Evolutionary conservation across 1,140 invertebrate species (phyloP).

Genomic region (Leptinotarsa lineolata): DNA sequence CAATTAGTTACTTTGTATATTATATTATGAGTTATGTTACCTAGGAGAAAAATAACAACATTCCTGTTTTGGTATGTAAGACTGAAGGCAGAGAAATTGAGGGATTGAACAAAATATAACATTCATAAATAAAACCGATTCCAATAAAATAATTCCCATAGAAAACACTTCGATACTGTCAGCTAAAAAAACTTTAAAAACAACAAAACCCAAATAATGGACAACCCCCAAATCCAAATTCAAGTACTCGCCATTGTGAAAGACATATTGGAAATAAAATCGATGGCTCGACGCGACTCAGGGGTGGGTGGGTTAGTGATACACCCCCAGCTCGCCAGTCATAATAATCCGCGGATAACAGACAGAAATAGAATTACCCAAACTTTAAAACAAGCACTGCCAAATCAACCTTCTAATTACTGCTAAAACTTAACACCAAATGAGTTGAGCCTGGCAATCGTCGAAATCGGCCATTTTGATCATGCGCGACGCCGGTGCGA

Average conservation of each 20-base stretch:
- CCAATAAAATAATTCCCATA: too few relatives aligned
- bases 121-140: too few relatives aligned
- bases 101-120: too few relatives aligned
- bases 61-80: too few relatives aligned
- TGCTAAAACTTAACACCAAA: conserved; percentile 38
- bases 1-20: too few relatives aligned
- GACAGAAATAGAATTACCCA: conserved; percentile 21
- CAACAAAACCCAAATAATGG: too few relatives aligned
- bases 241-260: conserved; percentile 36
- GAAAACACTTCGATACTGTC: too few relatives aligned
- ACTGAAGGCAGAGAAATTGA: too few relatives aligned
- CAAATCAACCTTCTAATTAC: conserved; percentile 30
- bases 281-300: conserved; percentile 29
- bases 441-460: conserved; percentile 32
- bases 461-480: conserved; percentile 41
- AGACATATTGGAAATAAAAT: conserved; percentile 40
- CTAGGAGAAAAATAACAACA: too few relatives aligned
- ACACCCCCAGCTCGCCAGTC: neutral
- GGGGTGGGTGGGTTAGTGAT: conserved; percentile 22
- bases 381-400: neutral
- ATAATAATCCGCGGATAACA: conserved; percentile 14
- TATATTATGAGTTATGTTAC: too few relatives aligned
- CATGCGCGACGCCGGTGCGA: conserved; percentile 33
- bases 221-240: too few relatives aligned
- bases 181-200: too few relatives aligned